Evolutionary conservation across 2,113 vertebrate genomes (phyloP).

Genomic region (Hippolais icterina): DNA sequence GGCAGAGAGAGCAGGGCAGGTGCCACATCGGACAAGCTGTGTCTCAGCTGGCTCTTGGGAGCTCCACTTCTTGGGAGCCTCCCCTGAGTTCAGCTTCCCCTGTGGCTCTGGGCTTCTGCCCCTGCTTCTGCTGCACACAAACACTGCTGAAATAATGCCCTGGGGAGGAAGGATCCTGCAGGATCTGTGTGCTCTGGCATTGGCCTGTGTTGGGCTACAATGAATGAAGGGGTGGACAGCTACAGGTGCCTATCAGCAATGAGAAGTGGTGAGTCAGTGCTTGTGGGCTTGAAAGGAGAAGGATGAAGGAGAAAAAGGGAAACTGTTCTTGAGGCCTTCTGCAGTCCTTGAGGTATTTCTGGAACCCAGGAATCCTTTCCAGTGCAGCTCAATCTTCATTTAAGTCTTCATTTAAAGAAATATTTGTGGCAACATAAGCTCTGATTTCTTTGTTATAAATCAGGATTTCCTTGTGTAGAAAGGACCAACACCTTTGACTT

Average conservation of each 20-base stretch:
- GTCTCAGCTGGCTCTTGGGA: background rate
- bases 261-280: slow-evolving; percentile 83
- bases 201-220: background rate
- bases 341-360: background rate
- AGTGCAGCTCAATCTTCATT: background rate
- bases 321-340: background rate
- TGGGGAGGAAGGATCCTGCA: background rate
- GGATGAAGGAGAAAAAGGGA: background rate
- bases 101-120: background rate
- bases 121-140: background rate
- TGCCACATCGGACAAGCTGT: background rate
- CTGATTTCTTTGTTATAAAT: background rate
- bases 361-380: background rate
- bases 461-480: background rate
- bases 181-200: too few relatives aligned
- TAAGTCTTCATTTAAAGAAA: background rate
- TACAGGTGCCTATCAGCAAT: slow-evolving; percentile 89
- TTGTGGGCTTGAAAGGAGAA: background rate
- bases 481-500: background rate
- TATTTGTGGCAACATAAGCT: background rate
- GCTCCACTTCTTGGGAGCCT: background rate
- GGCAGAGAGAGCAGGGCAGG: accelerated
- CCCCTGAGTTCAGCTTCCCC: accelerated
- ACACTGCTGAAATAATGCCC: background rate
- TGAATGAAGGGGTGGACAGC: slow-evolving; percentile 25